phyloP scores from a whole-genome alignment of 35 echinoderm and acorn worm genomes.

The Eucidaris tribuloides region DNA sequence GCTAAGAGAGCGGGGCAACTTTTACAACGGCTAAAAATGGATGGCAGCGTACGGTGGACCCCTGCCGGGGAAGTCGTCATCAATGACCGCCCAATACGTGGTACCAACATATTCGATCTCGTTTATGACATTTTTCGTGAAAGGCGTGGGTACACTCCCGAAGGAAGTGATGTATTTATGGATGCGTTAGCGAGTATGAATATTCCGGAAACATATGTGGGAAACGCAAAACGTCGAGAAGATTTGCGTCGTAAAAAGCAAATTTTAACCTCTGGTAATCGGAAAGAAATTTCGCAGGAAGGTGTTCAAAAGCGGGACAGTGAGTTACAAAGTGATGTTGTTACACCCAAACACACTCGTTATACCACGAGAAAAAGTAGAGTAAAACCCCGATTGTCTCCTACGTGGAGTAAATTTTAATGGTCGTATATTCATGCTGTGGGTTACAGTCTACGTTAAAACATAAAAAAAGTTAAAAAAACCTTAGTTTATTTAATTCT shows the following conservation, averaged over 20 bases:
- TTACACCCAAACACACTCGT: no score
- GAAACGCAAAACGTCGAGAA: background rate
- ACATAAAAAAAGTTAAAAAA: no score
- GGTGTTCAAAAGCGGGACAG: no score
- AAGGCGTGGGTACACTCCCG: constrained; percentile 7
- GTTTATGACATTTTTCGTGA: constrained; percentile 36
- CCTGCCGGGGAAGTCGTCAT: constrained; percentile 6
- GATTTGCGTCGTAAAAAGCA: constrained; percentile 23
- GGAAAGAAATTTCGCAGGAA: no score
- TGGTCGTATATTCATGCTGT: no score
- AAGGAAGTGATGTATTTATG: constrained; percentile 34
- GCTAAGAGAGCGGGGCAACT: background rate
- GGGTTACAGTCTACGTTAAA: no score
- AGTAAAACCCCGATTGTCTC: no score
- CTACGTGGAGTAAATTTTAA: no score
- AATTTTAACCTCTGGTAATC: no score
- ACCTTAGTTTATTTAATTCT: no score
- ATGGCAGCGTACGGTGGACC: constrained; percentile 15
- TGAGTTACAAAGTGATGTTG: no score
- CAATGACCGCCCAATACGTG: background rate
- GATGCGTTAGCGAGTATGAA: constrained; percentile 19
- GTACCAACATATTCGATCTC: constrained; percentile 31
- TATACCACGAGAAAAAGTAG: no score
- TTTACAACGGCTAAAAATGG: constrained; percentile 31
- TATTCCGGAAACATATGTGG: constrained; percentile 30